phyloP scores from a whole-genome alignment of 2,113 vertebrate genomes.

The Scomber japonicus region DNA sequence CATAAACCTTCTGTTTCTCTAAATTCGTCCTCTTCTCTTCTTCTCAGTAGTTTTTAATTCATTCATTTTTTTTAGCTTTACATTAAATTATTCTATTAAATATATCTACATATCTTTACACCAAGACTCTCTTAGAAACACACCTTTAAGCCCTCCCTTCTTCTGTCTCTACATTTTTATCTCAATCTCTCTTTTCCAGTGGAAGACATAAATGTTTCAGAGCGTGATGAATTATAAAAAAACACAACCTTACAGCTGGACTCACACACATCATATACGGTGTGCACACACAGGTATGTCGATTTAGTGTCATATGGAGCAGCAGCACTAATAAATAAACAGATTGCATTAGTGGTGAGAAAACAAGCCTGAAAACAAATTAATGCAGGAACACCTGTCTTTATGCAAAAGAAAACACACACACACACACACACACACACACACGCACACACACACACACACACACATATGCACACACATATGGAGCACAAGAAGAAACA shows the following conservation, averaged over 20 bases:
- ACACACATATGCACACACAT: too few relatives aligned
- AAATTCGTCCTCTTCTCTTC: background rate
- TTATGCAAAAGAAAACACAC: conserved; percentile 19
- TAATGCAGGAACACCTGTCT: conserved; percentile 24
- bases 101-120: background rate
- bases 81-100: background rate
- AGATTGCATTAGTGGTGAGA: conserved; percentile 31
- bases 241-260: background rate
- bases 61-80: background rate
- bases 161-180: conserved; percentile 3
- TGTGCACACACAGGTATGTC: background rate
- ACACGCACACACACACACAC: too few relatives aligned
- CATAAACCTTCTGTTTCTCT: background rate
- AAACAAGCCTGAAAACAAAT: conserved; percentile 44
- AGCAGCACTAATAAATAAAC: conserved; percentile 39
- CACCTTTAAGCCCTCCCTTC: too few relatives aligned
- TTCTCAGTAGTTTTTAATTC: background rate
- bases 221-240: conserved; percentile 16
- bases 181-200: conserved; percentile 21
- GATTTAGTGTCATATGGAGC: background rate
- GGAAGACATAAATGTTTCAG: conserved; percentile 25
- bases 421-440: background rate
- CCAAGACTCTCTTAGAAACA: background rate
- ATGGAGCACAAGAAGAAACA: background rate
- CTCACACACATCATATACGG: background rate